Conservation (phyloP, 2,888 invertebrate genomes). For the Venusia cambrica region DNA sequence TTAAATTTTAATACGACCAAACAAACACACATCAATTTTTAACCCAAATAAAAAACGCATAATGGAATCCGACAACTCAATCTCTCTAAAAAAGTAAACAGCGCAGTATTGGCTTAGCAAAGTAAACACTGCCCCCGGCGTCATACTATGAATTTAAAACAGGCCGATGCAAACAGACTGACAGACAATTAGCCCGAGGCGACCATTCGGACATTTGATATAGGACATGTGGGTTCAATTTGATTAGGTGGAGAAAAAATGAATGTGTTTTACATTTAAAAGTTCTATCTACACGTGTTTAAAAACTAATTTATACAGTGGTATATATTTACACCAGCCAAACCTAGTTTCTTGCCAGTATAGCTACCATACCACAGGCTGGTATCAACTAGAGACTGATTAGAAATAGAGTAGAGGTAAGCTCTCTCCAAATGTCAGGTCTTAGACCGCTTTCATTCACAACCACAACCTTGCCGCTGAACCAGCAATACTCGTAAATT, state of each 20-base stretch:
- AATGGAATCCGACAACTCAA: constrained; percentile 38
- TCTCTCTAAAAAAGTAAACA: constrained; percentile 59
- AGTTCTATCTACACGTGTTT: not conserved
- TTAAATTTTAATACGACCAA: not conserved
- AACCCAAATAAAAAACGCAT: constrained; percentile 39
- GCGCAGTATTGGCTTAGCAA: constrained; percentile 58
- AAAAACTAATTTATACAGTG: constrained; percentile 2
- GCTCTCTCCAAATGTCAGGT: no score
- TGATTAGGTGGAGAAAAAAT: constrained; percentile 29
- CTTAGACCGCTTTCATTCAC: no score
- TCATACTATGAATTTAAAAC: constrained; percentile 56
- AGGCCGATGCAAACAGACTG: constrained; percentile 48
- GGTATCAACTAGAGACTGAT: no score
- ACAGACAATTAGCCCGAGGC: constrained; percentile 68
- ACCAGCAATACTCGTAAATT: constrained; percentile 16
- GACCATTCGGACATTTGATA: constrained; percentile 45
- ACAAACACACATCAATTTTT: constrained; percentile 32
- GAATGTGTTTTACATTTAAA: constrained; percentile 5
- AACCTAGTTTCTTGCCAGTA: no score
- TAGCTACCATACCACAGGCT: no score
- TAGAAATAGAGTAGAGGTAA: no score
- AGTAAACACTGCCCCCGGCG: constrained; percentile 53
- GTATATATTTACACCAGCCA: no score
- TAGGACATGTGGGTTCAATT: constrained; percentile 41
- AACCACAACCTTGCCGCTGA: no score